These are phyloP conservation scores for Agrochola lychnidis DNA, from an alignment of 2,888 invertebrate species.

Conservation along the genomic window DNA sequence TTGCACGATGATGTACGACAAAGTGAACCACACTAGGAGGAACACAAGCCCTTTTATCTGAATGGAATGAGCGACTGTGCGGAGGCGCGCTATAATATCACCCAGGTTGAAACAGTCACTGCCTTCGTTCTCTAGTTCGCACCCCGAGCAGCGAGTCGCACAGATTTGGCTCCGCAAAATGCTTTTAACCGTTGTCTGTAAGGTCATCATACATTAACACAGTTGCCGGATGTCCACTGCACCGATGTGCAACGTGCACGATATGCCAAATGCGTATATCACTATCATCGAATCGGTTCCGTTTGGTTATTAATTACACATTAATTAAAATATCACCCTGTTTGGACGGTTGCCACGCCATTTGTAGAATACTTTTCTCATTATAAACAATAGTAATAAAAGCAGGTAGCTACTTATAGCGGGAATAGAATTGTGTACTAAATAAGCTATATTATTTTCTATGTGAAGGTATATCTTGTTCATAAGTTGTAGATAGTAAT, in stretches of 20 bases:
- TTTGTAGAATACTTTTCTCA: slow-evolving; percentile 65
- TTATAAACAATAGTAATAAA: slow-evolving; percentile 65
- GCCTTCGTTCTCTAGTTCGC: slow-evolving; percentile 50
- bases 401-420: slow-evolving; percentile 15
- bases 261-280: slow-evolving; percentile 75
- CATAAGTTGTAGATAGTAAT: not conserved
- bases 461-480: not conserved
- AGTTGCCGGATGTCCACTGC: slow-evolving; percentile 73
- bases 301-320: slow-evolving; percentile 76
- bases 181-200: slow-evolving; percentile 84
- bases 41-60: slow-evolving; percentile 88
- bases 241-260: slow-evolving; percentile 58
- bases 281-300: slow-evolving; percentile 71
- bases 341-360: slow-evolving; percentile 79
- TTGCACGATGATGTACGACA: slow-evolving; percentile 81
- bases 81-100: slow-evolving; percentile 80
- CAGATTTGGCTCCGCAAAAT: slow-evolving; percentile 75
- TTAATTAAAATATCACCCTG: slow-evolving; percentile 75
- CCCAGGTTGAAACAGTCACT: slow-evolving; percentile 84
- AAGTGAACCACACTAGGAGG: slow-evolving; percentile 81
- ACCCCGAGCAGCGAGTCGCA: slow-evolving; percentile 62
- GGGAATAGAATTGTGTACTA: slow-evolving; percentile 38
- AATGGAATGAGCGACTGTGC: slow-evolving; percentile 86
- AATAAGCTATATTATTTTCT: slow-evolving; percentile 54
- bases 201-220: slow-evolving; percentile 80